Evolutionary conservation across 2,113 vertebrate genomes (phyloP).

Genomic region (Micromys minutus): DNA sequence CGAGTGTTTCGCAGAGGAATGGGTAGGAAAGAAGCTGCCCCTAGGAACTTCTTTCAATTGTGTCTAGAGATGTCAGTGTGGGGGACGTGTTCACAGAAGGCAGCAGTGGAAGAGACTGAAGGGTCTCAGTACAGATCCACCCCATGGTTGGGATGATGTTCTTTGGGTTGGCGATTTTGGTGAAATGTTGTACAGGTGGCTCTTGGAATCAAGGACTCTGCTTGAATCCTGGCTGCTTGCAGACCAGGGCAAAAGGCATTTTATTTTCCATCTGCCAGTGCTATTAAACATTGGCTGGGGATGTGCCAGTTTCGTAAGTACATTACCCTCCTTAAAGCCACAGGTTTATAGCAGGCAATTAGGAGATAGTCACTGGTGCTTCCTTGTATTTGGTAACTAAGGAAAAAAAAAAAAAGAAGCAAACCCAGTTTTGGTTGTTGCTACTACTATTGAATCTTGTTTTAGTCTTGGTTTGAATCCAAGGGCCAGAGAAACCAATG

Average conservation of each 20-base stretch:
- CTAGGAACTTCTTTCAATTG: not conserved
- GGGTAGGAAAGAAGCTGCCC: not conserved
- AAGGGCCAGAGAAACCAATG: not conserved
- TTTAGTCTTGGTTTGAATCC: not conserved
- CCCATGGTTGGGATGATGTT: not conserved
- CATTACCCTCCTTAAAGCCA: constrained; percentile 31
- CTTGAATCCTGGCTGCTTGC: constrained; percentile 44
- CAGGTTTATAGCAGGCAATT: constrained; percentile 44
- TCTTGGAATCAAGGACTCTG: constrained; percentile 23
- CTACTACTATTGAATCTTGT: not conserved
- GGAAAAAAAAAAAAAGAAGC: not conserved
- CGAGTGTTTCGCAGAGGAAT: not conserved
- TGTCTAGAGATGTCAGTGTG: not conserved
- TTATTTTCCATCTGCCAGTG: constrained; percentile 41
- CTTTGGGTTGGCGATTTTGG: not conserved
- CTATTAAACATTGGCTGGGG: constrained; percentile 43
- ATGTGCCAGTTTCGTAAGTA: not conserved
- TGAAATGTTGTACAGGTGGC: constrained; percentile 14
- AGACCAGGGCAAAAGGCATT: not conserved
- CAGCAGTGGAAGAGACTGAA: not conserved
- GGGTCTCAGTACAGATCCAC: not conserved
- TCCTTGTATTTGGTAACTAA: constrained; percentile 26
- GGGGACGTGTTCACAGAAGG: not conserved
- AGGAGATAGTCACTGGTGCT: not conserved
- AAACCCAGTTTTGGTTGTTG: not conserved